phyloP scores from a whole-genome alignment of 1,140 invertebrate genomes.

The Cyphomyrmex costatus region DNA sequence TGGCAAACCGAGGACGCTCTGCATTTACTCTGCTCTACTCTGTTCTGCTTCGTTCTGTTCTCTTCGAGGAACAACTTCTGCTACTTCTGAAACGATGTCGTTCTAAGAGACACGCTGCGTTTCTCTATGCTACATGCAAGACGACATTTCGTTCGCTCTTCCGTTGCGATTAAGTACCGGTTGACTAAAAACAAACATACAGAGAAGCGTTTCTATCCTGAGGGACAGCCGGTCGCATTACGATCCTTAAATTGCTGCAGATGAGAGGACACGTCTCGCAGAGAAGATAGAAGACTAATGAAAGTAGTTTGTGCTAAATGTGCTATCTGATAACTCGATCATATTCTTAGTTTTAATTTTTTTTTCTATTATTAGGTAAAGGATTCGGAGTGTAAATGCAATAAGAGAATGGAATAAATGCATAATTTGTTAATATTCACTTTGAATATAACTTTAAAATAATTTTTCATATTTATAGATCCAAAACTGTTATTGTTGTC shows the following conservation, averaged over 20 bases:
- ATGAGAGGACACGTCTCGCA: neutral
- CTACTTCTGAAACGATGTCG: conserved; percentile 7
- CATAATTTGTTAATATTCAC: neutral
- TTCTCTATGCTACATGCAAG: neutral
- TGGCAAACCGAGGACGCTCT: conserved; percentile 42
- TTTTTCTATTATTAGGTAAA: neutral
- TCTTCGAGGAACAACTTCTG: neutral
- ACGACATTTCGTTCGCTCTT: conserved; percentile 9
- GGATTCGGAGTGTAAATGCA: neutral
- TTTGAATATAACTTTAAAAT: neutral
- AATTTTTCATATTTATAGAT: neutral
- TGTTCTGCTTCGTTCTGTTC: conserved; percentile 29
- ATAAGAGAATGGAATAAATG: neutral
- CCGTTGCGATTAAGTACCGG: conserved; percentile 25
- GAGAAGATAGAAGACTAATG: conserved; percentile 11
- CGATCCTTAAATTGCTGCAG: conserved; percentile 39
- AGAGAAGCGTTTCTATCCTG: neutral
- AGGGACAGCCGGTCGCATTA: conserved; percentile 22
- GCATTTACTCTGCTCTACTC: conserved; percentile 19
- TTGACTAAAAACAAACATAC: conserved; percentile 8
- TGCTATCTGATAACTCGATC: neutral
- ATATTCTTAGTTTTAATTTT: neutral
- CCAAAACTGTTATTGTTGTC: neutral
- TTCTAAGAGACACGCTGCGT: conserved; percentile 26
- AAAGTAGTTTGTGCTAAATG: neutral